A percentile compares a stretch with the other conserved stretches of the same genome.
Conservation (phyloP, 1,140 invertebrate genomes). For the Panonychus citri region DNA sequence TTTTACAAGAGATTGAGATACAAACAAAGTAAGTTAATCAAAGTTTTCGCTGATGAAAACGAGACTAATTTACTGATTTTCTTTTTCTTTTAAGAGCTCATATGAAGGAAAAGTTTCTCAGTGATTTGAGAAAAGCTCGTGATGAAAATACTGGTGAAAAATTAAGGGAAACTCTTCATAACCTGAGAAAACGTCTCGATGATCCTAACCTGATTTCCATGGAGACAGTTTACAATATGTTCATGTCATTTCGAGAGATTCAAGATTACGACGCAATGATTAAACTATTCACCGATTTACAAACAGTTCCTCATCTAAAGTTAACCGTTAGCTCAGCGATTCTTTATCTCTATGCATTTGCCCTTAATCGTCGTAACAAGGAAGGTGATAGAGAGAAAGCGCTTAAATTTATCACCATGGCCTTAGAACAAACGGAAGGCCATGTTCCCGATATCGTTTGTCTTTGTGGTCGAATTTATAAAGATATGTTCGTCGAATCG, state of each 20-base stretch:
- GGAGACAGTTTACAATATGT: slow-evolving; percentile 75
- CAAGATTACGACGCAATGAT: slow-evolving; percentile 98
- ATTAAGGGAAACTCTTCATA: slow-evolving; percentile 55
- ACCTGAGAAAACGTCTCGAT: slow-evolving; percentile 75
- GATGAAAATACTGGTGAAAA: slow-evolving; percentile 67
- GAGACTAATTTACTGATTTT: too few relatives aligned
- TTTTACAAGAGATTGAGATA: slow-evolving; percentile 77
- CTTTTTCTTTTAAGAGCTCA: slow-evolving; percentile 43
- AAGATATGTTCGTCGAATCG: slow-evolving; percentile 94
- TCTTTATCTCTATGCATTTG: slow-evolving; percentile 83
- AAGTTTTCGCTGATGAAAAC: too few relatives aligned
- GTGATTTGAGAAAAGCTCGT: slow-evolving; percentile 72
- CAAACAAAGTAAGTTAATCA: slow-evolving; percentile 48
- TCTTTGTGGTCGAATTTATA: slow-evolving; percentile 91
- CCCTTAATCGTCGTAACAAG: slow-evolving; percentile 77
- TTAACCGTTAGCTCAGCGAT: slow-evolving; percentile 73
- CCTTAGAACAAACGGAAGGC: slow-evolving; percentile 72
- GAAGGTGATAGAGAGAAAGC: slow-evolving; percentile 84
- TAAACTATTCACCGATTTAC: slow-evolving; percentile 79
- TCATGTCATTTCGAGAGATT: slow-evolving; percentile 72
- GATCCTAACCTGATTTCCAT: slow-evolving; percentile 87
- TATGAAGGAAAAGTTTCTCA: slow-evolving; percentile 90
- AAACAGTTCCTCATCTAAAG: slow-evolving; percentile 70
- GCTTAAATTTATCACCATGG: slow-evolving; percentile 66
- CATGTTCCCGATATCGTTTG: slow-evolving; percentile 87